Base-by-base conservation (phyloP, 2,113 vertebrate genomes). In the Ciconia stormi region DNA sequence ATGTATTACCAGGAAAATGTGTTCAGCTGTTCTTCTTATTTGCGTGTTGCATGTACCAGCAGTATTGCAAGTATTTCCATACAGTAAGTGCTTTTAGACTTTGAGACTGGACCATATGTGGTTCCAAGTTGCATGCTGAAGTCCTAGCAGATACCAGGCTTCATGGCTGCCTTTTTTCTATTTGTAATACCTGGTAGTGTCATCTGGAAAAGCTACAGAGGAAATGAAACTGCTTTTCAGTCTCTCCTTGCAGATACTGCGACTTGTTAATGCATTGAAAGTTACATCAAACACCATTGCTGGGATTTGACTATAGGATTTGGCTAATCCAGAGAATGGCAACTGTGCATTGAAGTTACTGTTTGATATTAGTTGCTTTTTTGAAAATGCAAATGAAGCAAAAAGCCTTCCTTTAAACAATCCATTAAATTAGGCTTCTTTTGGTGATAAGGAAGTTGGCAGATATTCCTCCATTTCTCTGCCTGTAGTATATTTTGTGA, bases 271-370 rank as follows among this genome's bases (percentile, higher is more conserved):
- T 38, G 38, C 8, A 38, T 9, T 38, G 38, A 38, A 38, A 38
- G 38, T 38, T 38, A 29, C 21, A 25, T 17, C 0, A 0, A 89
- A 44, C 38, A 52, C 8, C 27, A 15, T 58, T 0, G 0, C 71
- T 81, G 40, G 53, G 47, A 73, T 71, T 67, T 91, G 42, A 20
- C 38, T 67, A 19, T 53, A 55, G 29, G 16, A 65, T 81, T 52
- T 82, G 66, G 42, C 34, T 65, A 44, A 40, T 27, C 30, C 50
- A 20, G 47, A 47, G 65, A 70, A 36, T 34, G 36, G 20, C 49
- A 49, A 7, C 66, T 55, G 32, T 78, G 26, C 34, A 3, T 21
- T 76, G 52, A 81, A 58, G 63, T 89, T 70, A 47, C 36, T 71
- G 16, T 67, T 71, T 11, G 49, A 0, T 80, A 29, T 79, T 36